Conservation (phyloP, 2,797 vertebrate genomes). For the Esox masquinongy region DNA sequence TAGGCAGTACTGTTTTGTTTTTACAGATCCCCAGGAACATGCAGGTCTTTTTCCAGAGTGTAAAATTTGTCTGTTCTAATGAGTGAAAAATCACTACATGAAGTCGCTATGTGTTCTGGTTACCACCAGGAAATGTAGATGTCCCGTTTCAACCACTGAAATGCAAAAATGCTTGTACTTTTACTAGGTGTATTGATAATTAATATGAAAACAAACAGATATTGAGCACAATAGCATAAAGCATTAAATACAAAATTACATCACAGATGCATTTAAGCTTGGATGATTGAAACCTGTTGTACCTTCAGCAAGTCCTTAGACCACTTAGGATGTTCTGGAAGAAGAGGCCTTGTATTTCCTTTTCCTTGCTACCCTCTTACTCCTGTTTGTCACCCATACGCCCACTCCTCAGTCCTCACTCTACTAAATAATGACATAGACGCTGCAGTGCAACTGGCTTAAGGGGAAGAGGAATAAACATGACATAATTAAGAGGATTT, state of each 20-base stretch:
- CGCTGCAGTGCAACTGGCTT: conserved; percentile 4
- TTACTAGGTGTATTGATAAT: too few species aligned
- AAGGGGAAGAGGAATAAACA: conserved; percentile 38
- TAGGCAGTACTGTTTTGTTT: too few species aligned
- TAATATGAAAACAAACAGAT: too few species aligned
- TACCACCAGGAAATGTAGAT: too few species aligned
- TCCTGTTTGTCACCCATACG: not conserved
- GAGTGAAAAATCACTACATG: too few species aligned
- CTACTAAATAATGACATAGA: conserved; percentile 8
- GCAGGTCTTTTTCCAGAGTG: too few species aligned
- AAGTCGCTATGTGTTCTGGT: too few species aligned
- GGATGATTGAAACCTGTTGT: not conserved
- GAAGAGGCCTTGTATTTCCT: not conserved
- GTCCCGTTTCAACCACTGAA: too few species aligned
- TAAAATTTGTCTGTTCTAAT: too few species aligned
- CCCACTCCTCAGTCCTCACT: not conserved
- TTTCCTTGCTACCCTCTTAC: not conserved
- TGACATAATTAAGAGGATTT: conserved; percentile 51
- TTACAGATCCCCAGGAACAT: too few species aligned
- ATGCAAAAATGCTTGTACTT: too few species aligned
- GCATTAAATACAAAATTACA: not conserved
- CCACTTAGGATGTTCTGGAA: not conserved
- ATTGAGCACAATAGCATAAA: not conserved
- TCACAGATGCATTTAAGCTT: not conserved
- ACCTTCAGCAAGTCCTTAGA: not conserved